Conservation (phyloP, 2,113 vertebrate species). For the Menura novaehollandiae region DNA sequence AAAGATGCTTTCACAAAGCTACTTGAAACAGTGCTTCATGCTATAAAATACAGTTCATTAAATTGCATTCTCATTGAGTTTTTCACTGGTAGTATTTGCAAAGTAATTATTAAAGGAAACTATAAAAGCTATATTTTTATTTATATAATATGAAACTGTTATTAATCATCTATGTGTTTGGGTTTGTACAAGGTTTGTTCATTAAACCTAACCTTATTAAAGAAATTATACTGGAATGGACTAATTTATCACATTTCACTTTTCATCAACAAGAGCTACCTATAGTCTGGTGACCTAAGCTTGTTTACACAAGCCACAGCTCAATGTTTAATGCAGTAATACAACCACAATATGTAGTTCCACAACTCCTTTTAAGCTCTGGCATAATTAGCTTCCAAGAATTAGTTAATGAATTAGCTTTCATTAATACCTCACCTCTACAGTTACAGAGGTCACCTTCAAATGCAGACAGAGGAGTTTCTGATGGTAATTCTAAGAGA, state of each 20-base stretch:
- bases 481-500: not conserved
- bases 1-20: not conserved
- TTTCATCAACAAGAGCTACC: not conserved
- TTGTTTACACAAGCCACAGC: not conserved
- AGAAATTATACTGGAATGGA: not conserved
- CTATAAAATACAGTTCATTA: not conserved
- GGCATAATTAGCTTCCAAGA: not conserved
- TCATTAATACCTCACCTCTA: constrained; percentile 28
- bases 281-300: not conserved
- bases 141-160: not conserved
- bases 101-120: not conserved
- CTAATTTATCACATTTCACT: not conserved
- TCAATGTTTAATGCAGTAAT: not conserved
- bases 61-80: not conserved
- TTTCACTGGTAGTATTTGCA: not conserved
- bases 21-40: not conserved
- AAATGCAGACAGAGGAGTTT: not conserved
- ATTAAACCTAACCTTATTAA: not conserved
- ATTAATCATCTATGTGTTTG: not conserved
- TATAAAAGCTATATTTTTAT: not conserved
- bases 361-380: constrained; percentile 7
- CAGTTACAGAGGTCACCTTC: constrained; percentile 21
- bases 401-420: constrained; percentile 33
- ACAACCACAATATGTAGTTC: not conserved
- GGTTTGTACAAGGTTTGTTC: not conserved